These are phyloP conservation scores for Geopemphigus sp. DNA, from an alignment of 1,140 invertebrate species.

Conservation along the genomic window DNA sequence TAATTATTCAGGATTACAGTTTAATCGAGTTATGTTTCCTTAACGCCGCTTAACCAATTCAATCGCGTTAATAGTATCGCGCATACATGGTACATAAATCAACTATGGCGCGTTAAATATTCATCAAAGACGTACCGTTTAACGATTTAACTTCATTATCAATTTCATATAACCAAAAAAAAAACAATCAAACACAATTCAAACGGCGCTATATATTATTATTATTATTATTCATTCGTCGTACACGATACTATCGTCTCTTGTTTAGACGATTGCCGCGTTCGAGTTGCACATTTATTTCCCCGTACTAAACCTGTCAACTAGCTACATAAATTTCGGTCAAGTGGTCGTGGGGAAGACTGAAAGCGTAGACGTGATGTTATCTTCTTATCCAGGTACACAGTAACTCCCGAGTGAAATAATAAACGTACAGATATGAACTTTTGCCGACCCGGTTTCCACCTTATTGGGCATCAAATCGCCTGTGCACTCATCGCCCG, in stretches of 20 bases:
- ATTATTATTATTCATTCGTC: not conserved
- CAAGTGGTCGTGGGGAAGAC: constrained; percentile 22
- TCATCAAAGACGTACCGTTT: too few species aligned
- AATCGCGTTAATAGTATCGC: too few species aligned
- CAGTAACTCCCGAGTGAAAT: constrained; percentile 8
- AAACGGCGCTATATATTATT: too few species aligned
- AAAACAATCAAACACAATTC: too few species aligned
- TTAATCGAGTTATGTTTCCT: too few species aligned
- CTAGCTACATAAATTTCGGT: constrained; percentile 32
- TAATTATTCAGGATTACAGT: too few species aligned
- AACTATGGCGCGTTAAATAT: too few species aligned
- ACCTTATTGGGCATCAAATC: constrained; percentile 31
- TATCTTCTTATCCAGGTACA: constrained; percentile 47
- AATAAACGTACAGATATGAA: constrained; percentile 47
- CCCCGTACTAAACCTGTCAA: constrained; percentile 36
- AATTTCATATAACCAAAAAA: too few species aligned
- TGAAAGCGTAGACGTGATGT: constrained; percentile 31
- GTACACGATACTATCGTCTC: not conserved
- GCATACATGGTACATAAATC: too few species aligned
- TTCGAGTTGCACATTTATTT: constrained; percentile 17
- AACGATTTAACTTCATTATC: too few species aligned
- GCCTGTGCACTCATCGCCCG: not conserved
- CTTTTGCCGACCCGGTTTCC: constrained; percentile 26
- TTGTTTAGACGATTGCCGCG: not conserved
- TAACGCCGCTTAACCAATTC: too few species aligned